These are phyloP conservation scores for Philaethria dido DNA, from an alignment of 2,888 invertebrate genomes.

Conservation along the genomic window DNA sequence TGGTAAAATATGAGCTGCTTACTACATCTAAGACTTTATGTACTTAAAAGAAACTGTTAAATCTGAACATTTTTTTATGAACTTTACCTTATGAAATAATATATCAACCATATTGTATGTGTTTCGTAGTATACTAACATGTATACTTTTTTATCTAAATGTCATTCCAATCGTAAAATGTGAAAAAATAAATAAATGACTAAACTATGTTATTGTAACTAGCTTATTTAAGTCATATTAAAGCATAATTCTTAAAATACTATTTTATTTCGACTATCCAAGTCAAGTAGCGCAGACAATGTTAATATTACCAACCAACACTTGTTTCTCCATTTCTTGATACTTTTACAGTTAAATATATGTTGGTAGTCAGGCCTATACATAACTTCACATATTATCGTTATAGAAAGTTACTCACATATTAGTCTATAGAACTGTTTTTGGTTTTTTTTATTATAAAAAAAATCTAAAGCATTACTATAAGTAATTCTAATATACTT, in stretches of 20 bases:
- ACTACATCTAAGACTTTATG: neutral
- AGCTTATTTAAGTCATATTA: constrained; percentile 11
- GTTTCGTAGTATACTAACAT: neutral
- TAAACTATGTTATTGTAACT: constrained; percentile 13
- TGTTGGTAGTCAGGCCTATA: too few species aligned
- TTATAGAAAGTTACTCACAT: too few species aligned
- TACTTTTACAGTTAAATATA: too few species aligned
- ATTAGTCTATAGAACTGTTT: too few species aligned
- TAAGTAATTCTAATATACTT: too few species aligned
- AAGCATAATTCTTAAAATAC: neutral
- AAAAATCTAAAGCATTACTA: too few species aligned
- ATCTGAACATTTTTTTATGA: neutral
- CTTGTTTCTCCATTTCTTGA: too few species aligned
- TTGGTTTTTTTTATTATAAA: too few species aligned
- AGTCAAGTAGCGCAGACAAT: too few species aligned
- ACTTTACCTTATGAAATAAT: neutral
- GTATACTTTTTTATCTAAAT: constrained; percentile 2
- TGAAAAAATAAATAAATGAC: neutral
- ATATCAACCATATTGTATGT: neutral
- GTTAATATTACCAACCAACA: too few species aligned
- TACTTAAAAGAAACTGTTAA: neutral
- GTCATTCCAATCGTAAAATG: constrained; percentile 11
- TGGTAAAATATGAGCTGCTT: neutral
- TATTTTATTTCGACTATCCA: too few species aligned
- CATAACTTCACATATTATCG: too few species aligned